These are phyloP conservation scores for Boulengeromyrus knoepffleri DNA, from an alignment of 2,113 vertebrate genomes.

Conservation along the genomic window DNA sequence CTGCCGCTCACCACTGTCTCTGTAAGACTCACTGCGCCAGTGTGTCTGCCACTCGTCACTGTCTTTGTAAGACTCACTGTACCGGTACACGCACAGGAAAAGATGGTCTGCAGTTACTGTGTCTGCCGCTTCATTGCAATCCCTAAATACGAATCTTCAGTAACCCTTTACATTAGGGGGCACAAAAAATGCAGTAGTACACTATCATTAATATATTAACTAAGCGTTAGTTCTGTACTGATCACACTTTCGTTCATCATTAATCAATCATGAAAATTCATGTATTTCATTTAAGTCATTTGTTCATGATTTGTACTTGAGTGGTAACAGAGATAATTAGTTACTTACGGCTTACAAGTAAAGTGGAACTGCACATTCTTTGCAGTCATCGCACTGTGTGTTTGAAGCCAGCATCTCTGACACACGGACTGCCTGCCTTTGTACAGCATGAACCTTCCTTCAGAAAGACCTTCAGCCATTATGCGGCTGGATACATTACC, in stretches of 20 bases:
- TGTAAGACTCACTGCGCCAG: too few relatives aligned
- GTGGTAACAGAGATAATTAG: neutral
- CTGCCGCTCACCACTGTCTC: too few relatives aligned
- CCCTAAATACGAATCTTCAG: neutral
- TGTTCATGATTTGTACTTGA: neutral
- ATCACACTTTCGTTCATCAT: neutral
- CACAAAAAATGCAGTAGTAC: neutral
- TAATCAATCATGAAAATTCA: neutral
- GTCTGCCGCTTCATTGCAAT: neutral
- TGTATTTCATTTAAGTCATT: neutral
- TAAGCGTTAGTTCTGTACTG: too few relatives aligned
- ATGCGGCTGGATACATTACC: neutral
- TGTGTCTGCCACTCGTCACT: too few relatives aligned
- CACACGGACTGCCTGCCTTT: neutral
- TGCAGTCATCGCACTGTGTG: neutral
- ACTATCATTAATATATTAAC: neutral
- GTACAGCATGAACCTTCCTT: neutral
- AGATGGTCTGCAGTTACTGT: too few relatives aligned
- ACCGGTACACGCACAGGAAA: too few relatives aligned
- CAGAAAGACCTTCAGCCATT: neutral
- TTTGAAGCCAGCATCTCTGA: neutral
- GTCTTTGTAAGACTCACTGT: too few relatives aligned
- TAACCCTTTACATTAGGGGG: neutral
- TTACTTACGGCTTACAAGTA: neutral
- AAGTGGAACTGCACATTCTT: neutral